Evolutionary conservation across 2,797 vertebrate genomes (phyloP), one percentile per base, ranked within the genome.

Genomic region (Hephaestus fuliginosus): DNA sequence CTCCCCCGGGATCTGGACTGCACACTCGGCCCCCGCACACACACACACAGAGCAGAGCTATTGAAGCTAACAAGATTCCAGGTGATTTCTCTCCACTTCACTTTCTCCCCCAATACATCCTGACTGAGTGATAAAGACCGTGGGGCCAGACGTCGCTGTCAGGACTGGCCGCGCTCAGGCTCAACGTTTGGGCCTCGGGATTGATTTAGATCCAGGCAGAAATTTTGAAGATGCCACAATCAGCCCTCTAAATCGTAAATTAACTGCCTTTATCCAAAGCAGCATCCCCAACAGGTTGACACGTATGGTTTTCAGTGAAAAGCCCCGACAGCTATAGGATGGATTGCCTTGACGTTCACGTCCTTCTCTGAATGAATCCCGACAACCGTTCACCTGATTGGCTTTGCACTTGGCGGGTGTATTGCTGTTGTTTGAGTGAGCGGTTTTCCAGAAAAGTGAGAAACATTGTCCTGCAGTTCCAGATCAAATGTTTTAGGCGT

Each of bases 61-160:
- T 71, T 82, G 86, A 84, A 82, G 70, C 88, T 90, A 91, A 93
- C 84, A 76, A 86, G 91, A 92, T 93, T 92, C 82, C 87, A 89
- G 90, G 87, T 88, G 91, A 92, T 93, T 90, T 83, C 85, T 78
- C 83, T 85, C 74, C 71, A 74, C 78, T 87, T 88, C 70, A 76
- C 86, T 83, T 86, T 91, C 82, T 71, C 83, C 61, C 33, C 25
- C 60, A 55, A 66, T 86, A 46, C 72, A 68, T 76, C 62, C 75
- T 18, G 65, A 77, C 69, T 52, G 75, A 86, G 63, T 64, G 83
- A 86, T 72, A 77, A 74, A 67, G 76, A 68, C 71, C 4, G 66
- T 3, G 63, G 3, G 52, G 49, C 8, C 73, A 18, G 63, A 65
- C 56, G 8, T 0, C 9, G 72, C 72, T 56, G 44, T 17, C 33